Base-by-base conservation (phyloP, 1,140 invertebrate species). In the Lepidurus couesii region DNA sequence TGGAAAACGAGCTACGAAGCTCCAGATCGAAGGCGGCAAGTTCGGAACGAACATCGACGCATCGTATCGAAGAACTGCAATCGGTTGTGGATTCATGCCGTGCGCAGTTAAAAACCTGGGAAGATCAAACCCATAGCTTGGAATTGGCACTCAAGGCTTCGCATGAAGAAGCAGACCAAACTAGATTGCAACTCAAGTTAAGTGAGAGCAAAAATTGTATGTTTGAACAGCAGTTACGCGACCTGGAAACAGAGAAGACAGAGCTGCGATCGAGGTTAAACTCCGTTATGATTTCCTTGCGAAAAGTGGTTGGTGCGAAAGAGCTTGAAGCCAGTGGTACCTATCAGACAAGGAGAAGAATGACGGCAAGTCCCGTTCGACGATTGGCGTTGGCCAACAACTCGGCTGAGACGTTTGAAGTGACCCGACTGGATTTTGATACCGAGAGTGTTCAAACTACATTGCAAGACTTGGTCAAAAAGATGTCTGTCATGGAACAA, bases 101-200 rank as follows among this genome's bases (percentile, higher is more conserved):
- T 7, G 21, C 21, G 53, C 53, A 65, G n/a, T 21, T 65, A 4
- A 65, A 65, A 65, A 65, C 53, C 16, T 65, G 53, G 53, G 53
- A 65, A 65, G 53, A 65, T 16, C 53, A 65, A 21, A 65, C 53
- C 1, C 53, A 21, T 65, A 65, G 53, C 13, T 21, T 65, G 13
- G 53, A 65, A 65, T 16, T 65, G 53, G 53, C 53, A 13, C 53
- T 65, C 6, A 65, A 65, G 53, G 53, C 53, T 7, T 65, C 53
- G 53, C 53, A 65, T 65, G 53, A 65, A 16, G 53, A 65, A 65
- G 21, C 53, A 21, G 53, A 65, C 53, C 53, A 65, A 65, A 65
- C 53, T 7, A 65, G 21, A 65, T 4, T 65, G 7, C 53, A 65
- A 21, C 13, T 65, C 53, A 65, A 65, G 13, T 21, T 65, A 13